Evolutionary conservation across 2,113 vertebrate genomes (phyloP).

Genomic region (Eclectus roratus): DNA sequence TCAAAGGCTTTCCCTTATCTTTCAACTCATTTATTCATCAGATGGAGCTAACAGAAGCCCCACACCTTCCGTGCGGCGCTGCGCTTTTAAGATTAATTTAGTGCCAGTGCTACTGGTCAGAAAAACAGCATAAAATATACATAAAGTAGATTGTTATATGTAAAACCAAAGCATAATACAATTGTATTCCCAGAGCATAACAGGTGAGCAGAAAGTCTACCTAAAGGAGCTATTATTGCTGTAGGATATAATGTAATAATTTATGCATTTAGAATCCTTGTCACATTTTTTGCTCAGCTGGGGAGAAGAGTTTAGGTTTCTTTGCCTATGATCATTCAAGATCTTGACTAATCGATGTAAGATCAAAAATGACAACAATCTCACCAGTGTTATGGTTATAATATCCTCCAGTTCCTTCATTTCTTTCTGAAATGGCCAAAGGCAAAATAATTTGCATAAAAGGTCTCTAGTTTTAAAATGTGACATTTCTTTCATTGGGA

Average conservation of each 20-base stretch:
- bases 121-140: slow-evolving; percentile 4
- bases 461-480: slow-evolving; percentile 72
- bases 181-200: not conserved
- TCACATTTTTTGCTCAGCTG: slow-evolving; percentile 46
- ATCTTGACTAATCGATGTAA: slow-evolving; percentile 78
- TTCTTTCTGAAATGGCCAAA: slow-evolving; percentile 76
- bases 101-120: not conserved
- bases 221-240: slow-evolving; percentile 39
- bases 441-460: slow-evolving; percentile 78
- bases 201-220: not conserved
- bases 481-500: slow-evolving; percentile 68
- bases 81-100: not conserved
- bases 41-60: not conserved
- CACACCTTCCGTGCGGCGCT: not conserved
- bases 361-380: slow-evolving; percentile 76
- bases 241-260: slow-evolving; percentile 65
- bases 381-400: slow-evolving; percentile 65
- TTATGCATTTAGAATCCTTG: slow-evolving; percentile 51
- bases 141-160: not conserved
- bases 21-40: not conserved
- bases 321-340: slow-evolving; percentile 68
- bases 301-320: slow-evolving; percentile 63
- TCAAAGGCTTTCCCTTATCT: not conserved
- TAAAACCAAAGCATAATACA: slow-evolving; percentile 15
- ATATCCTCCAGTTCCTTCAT: slow-evolving; percentile 68